These are phyloP conservation scores for Ethmia dodecea DNA, from an alignment of 2,888 invertebrate species.

Conservation along the genomic window DNA sequence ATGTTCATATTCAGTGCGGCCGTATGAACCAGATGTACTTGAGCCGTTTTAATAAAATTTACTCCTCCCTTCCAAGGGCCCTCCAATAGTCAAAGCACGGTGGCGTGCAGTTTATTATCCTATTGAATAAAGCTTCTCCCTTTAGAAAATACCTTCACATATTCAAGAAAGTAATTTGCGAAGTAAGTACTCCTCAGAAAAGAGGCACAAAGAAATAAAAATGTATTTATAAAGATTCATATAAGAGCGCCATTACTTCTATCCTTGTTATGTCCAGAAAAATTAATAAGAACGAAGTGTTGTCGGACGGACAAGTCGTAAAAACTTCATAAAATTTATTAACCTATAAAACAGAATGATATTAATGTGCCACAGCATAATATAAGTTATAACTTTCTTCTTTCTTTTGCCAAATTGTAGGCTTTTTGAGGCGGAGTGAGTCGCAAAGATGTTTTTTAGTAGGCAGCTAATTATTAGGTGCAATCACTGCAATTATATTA, in stretches of 20 bases:
- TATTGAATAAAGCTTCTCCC: slow-evolving; percentile 15
- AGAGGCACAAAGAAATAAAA: too few relatives aligned
- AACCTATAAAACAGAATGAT: slow-evolving; percentile 47
- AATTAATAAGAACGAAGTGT: slow-evolving; percentile 40
- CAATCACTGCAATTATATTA: too few relatives aligned
- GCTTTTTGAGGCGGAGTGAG: too few relatives aligned
- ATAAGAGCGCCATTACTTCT: too few relatives aligned
- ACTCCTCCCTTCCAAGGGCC: slow-evolving; percentile 29
- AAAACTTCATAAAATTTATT: slow-evolving; percentile 53
- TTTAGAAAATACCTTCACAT: slow-evolving; percentile 10
- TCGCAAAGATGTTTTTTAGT: too few relatives aligned
- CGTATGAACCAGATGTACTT: slow-evolving; percentile 24
- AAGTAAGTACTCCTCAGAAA: neutral
- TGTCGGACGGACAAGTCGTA: slow-evolving; percentile 42
- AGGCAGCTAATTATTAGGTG: too few relatives aligned
- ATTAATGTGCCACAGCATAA: slow-evolving; percentile 36
- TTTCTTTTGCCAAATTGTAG: too few relatives aligned
- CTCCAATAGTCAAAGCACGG: slow-evolving; percentile 27
- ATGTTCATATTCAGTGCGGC: slow-evolving; percentile 14
- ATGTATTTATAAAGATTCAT: too few relatives aligned
- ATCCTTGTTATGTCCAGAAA: slow-evolving; percentile 15
- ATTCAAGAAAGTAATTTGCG: slow-evolving; percentile 2
- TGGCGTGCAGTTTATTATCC: slow-evolving; percentile 48
- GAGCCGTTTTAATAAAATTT: slow-evolving; percentile 51
- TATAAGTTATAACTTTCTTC: too few relatives aligned